Percentiles rank a stretch among this genome's conserved stretches.
These are phyloP conservation scores for Parauchenoglanis ngamensis DNA, from an alignment of 2,797 vertebrate genomes.

Conservation along the genomic window DNA sequence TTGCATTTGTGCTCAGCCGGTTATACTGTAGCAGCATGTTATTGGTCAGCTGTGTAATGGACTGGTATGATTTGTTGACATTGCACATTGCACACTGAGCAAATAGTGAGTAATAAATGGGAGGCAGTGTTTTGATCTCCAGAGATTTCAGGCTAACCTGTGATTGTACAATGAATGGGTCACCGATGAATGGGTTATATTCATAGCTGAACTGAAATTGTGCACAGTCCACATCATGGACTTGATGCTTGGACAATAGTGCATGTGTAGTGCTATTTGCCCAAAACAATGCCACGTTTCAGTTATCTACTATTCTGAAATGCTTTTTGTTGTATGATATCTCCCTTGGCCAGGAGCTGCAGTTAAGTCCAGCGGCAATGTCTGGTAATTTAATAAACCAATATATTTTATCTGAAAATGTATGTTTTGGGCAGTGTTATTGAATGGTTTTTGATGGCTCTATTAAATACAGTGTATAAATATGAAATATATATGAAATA, in stretches of 20 bases:
- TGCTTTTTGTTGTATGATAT: background rate
- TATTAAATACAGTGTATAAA: background rate
- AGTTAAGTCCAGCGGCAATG: background rate
- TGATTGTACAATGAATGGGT: background rate
- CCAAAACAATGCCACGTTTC: background rate
- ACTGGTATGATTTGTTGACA: slow-evolving; percentile 13
- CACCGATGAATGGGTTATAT: background rate
- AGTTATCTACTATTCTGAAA: background rate
- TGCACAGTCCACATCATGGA: background rate
- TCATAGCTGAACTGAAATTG: background rate
- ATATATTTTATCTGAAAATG: background rate
- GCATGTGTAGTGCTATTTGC: background rate
- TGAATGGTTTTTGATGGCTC: background rate
- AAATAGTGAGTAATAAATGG: slow-evolving; percentile 25
- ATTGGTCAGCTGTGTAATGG: slow-evolving; percentile 43
- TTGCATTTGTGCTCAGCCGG: slow-evolving; percentile 24
- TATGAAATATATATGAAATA: background rate
- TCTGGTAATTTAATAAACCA: background rate
- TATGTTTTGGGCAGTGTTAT: background rate
- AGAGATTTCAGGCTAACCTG: background rate
- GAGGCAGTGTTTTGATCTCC: background rate
- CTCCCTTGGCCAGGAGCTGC: background rate
- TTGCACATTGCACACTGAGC: background rate
- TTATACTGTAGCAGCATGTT: slow-evolving; percentile 32
- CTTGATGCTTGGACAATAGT: background rate